Conservation (phyloP, 1,140 invertebrate genomes). For the Drosophila santomea region DNA sequence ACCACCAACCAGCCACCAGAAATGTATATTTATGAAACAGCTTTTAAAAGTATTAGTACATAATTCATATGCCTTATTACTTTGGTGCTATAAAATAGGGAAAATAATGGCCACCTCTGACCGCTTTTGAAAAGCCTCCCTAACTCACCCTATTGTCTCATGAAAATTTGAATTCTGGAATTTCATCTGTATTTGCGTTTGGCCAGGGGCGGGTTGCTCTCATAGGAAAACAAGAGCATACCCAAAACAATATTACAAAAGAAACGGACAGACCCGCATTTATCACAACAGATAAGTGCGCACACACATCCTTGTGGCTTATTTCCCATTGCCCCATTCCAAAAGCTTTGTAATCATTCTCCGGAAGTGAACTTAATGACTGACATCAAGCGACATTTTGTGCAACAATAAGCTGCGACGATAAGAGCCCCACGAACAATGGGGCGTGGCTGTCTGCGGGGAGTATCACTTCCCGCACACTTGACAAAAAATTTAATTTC, state of each 20-base stretch:
- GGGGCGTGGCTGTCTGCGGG: slow-evolving; percentile 16
- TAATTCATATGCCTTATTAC: too few relatives aligned
- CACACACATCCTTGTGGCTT: slow-evolving; percentile 18
- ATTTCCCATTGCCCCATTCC: slow-evolving; percentile 6
- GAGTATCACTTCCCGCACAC: slow-evolving; percentile 9
- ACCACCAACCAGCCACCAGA: not conserved
- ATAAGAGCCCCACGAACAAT: slow-evolving; percentile 63
- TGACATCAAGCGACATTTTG: slow-evolving; percentile 45
- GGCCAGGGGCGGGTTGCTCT: slow-evolving; percentile 29
- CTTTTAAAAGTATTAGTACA: too few relatives aligned
- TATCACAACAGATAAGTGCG: slow-evolving; percentile 33
- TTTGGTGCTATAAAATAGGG: too few relatives aligned
- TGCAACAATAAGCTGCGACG: slow-evolving; percentile 56
- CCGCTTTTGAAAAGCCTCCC: not conserved
- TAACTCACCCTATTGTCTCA: not conserved
- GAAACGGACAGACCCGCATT: slow-evolving; percentile 23
- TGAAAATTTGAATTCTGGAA: not conserved
- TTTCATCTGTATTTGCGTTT: slow-evolving; percentile 46
- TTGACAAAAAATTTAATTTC: slow-evolving; percentile 63
- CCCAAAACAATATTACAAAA: slow-evolving; percentile 27
- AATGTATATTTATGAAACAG: too few relatives aligned
- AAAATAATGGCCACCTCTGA: not conserved
- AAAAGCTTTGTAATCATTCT: slow-evolving; percentile 45
- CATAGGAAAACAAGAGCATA: slow-evolving; percentile 28
- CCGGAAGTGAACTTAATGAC: slow-evolving; percentile 67